Evolutionary conservation across 2,888 invertebrate genomes (phyloP).

Genomic region (Gasteruption jaculator): DNA sequence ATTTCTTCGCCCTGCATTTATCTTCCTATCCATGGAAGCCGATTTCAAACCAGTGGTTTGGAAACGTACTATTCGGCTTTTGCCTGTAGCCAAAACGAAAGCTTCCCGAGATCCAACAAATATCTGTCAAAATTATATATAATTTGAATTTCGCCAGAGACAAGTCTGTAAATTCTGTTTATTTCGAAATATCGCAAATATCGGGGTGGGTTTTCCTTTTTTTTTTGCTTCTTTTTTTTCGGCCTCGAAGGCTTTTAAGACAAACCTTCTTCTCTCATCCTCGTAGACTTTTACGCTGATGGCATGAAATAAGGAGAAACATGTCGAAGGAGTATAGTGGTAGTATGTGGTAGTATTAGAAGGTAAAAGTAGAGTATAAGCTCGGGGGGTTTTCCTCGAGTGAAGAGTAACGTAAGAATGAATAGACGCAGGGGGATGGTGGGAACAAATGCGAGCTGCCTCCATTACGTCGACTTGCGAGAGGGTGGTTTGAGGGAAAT

Average conservation of each 20-base stretch:
- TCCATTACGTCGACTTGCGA: constrained; percentile 30
- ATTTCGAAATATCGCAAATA: background rate
- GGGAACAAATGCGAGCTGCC: constrained; percentile 32
- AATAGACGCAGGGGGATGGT: constrained; percentile 2
- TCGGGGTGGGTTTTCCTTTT: too few species aligned
- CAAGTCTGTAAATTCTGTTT: background rate
- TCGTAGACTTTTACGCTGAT: constrained; percentile 28
- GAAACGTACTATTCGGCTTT: constrained; percentile 17
- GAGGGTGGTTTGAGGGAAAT: constrained; percentile 28
- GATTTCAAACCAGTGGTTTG: constrained; percentile 1
- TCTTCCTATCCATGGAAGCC: too few species aligned
- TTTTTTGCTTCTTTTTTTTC: too few species aligned
- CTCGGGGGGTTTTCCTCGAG: too few species aligned
- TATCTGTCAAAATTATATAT: background rate
- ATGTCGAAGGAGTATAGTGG: constrained; percentile 11
- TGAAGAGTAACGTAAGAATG: constrained; percentile 11
- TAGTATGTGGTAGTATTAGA: constrained; percentile 10
- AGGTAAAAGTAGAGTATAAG: background rate
- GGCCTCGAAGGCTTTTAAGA: background rate
- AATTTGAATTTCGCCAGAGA: background rate
- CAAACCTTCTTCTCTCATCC: background rate
- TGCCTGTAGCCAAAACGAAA: too few species aligned
- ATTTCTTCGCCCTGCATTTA: too few species aligned
- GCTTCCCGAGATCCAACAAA: background rate
- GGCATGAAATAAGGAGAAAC: constrained; percentile 23